These are phyloP conservation scores for Tanytarsus gracilentus DNA, from an alignment of 2,888 invertebrate species.

Conservation along the genomic window DNA sequence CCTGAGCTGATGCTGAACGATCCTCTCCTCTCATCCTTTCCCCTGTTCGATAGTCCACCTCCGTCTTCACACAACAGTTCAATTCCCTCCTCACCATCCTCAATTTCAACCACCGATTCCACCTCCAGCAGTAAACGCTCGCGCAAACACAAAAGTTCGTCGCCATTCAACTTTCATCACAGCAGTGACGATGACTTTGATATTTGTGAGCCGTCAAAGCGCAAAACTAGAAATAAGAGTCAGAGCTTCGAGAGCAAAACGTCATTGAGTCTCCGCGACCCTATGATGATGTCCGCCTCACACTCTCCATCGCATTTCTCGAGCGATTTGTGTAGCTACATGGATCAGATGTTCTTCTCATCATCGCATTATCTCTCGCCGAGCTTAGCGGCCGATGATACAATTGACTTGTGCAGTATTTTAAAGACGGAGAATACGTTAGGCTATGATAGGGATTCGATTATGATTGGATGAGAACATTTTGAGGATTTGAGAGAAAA, in stretches of 20 bases:
- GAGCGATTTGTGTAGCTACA: slow-evolving; percentile 20
- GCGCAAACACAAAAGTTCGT: not conserved
- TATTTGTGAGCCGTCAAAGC: no score
- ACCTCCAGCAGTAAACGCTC: slow-evolving; percentile 6
- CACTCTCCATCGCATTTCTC: slow-evolving; percentile 28
- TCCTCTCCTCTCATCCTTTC: slow-evolving; percentile 45
- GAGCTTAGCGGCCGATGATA: slow-evolving; percentile 9
- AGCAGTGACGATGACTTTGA: slow-evolving; percentile 17
- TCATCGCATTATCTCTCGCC: slow-evolving; percentile 24
- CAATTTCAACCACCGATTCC: slow-evolving; percentile 5
- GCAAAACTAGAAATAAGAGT: no score
- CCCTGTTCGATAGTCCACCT: slow-evolving; percentile 17
- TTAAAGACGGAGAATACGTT: slow-evolving; percentile 19
- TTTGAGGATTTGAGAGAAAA: no score
- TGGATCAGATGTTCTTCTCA: slow-evolving; percentile 28
- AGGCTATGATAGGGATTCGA: slow-evolving; percentile 18
- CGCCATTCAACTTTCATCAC: not conserved
- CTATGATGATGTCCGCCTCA: slow-evolving; percentile 27
- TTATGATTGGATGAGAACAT: slow-evolving; percentile 20
- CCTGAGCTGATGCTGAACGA: slow-evolving; percentile 47
- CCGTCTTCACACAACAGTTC: slow-evolving; percentile 17
- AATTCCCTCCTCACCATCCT: slow-evolving; percentile 22
- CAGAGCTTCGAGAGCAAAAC: no score
- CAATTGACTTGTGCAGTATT: slow-evolving; percentile 21
- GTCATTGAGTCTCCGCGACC: slow-evolving; percentile 24